These are phyloP conservation scores for Limnodromus scolopaceus DNA, from an alignment of 2,797 vertebrate genomes.

Conservation along the genomic window DNA sequence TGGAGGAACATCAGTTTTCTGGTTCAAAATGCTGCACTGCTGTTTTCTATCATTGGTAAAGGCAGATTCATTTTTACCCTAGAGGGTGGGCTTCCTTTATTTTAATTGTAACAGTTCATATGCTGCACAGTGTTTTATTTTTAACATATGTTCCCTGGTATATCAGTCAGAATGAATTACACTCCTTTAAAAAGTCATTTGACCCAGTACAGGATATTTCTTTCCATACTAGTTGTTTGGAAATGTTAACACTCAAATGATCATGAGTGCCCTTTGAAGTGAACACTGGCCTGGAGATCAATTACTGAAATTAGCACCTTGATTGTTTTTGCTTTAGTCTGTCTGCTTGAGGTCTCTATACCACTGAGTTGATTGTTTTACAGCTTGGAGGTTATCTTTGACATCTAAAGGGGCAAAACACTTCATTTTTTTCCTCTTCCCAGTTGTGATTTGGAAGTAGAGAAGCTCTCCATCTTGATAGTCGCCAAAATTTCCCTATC, in stretches of 20 bases:
- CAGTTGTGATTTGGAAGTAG: background rate
- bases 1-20: background rate
- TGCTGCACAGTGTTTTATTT: conserved; percentile 63
- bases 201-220: conserved; percentile 67
- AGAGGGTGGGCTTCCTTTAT: background rate
- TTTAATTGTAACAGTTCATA: conserved; percentile 24
- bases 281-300: conserved; percentile 58
- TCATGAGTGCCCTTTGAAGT: conserved; percentile 67
- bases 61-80: conserved; percentile 22
- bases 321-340: conserved; percentile 24
- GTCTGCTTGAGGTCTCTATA: background rate
- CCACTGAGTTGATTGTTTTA: conserved; percentile 24
- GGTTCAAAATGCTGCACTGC: background rate
- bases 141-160: conserved; percentile 72
- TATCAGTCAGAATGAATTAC: conserved; percentile 60
- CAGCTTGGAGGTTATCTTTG: conserved; percentile 67
- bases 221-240: conserved; percentile 59
- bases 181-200: conserved; percentile 71
- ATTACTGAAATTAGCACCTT: conserved; percentile 68
- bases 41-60: conserved; percentile 39
- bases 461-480: background rate
- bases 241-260: conserved; percentile 73
- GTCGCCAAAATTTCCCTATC: background rate
- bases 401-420: conserved; percentile 37
- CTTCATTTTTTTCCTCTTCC: background rate